phyloP scores from a whole-genome alignment of 1,140 invertebrate genomes.

The Hydropsyche tenuis region DNA sequence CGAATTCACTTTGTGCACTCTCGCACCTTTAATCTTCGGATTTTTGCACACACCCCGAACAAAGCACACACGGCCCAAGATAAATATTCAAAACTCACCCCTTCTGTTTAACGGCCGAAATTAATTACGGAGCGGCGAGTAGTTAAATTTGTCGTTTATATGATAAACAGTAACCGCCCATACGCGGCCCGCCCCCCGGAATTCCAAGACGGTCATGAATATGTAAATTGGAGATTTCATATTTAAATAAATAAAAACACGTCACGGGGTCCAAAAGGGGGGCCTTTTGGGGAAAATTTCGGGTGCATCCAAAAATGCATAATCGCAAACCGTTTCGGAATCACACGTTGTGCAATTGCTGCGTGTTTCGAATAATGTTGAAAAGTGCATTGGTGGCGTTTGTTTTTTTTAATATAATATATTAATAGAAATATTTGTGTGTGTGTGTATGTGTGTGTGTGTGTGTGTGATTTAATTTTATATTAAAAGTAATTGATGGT shows the following conservation, averaged over 20 bases:
- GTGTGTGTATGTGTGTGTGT: no score
- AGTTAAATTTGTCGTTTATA: constrained; percentile 35
- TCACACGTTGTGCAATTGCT: constrained; percentile 44
- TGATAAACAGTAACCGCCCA: constrained; percentile 31
- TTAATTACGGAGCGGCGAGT: constrained; percentile 24
- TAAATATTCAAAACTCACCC: background rate
- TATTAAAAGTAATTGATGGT: no score
- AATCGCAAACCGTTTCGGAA: constrained; percentile 33
- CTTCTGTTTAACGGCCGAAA: constrained; percentile 8
- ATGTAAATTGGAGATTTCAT: constrained; percentile 50
- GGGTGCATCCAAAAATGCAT: constrained; percentile 8
- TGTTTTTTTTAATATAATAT: no score
- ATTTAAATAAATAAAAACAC: constrained; percentile 49
- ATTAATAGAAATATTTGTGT: no score
- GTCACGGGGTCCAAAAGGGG: background rate
- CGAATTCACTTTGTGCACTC: no score
- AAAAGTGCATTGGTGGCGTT: constrained; percentile 24
- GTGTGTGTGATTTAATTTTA: no score
- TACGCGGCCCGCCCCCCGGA: background rate
- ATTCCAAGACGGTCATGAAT: constrained; percentile 48
- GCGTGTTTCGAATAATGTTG: constrained; percentile 46
- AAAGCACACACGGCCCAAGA: background rate
- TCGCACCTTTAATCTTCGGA: background rate
- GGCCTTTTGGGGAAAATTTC: background rate
- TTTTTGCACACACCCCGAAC: background rate